Conservation (phyloP, 2,888 invertebrate species). For the Drosophila paucipuncta region DNA sequence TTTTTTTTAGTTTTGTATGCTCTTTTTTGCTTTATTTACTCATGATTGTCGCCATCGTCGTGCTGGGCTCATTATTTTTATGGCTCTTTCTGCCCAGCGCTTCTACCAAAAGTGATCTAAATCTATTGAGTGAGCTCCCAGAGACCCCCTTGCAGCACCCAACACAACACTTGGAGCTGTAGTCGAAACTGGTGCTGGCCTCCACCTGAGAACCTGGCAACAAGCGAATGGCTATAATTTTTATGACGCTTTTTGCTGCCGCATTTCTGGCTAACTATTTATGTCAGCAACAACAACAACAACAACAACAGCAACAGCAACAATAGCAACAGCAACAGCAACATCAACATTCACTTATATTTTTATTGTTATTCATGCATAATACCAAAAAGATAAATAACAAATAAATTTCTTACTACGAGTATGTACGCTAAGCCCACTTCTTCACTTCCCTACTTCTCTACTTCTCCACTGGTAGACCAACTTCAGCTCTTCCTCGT, state of each 20-base stretch:
- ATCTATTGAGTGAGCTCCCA: conserved; percentile 74
- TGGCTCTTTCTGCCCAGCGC: conserved; percentile 61
- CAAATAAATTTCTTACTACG: conserved; percentile 72
- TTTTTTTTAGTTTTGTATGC: neutral
- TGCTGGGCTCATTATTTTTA: conserved; percentile 76
- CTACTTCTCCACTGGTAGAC: conserved; percentile 27
- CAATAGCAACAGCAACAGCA: conserved; percentile 20
- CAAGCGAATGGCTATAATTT: conserved; percentile 69
- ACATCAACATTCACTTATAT: conserved; percentile 61
- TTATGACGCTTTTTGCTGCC: conserved; percentile 68
- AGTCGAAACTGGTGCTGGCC: conserved; percentile 25
- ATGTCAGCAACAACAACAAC: conserved; percentile 33
- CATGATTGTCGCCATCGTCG: conserved; percentile 74
- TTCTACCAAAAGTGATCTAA: conserved; percentile 71
- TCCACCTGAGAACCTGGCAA: conserved; percentile 70
- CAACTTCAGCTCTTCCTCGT: conserved; percentile 5
- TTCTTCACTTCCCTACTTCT: conserved; percentile 11
- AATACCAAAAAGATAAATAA: conserved; percentile 79
- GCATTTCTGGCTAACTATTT: conserved; percentile 70
- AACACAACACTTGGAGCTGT: neutral
- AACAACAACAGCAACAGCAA: conserved; percentile 7
- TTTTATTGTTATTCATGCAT: conserved; percentile 79
- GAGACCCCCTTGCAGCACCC: conserved; percentile 13
- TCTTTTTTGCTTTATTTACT: conserved; percentile 41
- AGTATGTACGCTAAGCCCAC: conserved; percentile 26